Conservation (phyloP, 2,888 invertebrate species). For the Protonemura montana region DNA sequence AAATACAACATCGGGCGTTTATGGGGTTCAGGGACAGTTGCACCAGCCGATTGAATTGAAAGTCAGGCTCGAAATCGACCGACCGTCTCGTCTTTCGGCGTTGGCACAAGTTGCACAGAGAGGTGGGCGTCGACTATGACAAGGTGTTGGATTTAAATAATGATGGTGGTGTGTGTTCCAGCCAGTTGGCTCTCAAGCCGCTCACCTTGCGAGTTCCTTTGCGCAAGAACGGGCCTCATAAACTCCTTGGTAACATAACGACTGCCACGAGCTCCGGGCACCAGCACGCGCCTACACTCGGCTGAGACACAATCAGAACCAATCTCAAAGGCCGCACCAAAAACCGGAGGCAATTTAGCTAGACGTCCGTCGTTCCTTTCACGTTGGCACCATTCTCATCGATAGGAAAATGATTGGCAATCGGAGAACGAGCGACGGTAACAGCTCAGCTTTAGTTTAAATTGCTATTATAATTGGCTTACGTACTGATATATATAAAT, state of each 20-base stretch:
- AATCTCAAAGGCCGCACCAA: not conserved
- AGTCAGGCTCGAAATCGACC: no score
- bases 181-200: not conserved
- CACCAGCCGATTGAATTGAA: no score
- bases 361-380: not conserved
- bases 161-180: constrained; percentile 17
- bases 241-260: constrained; percentile 52
- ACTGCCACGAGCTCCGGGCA: constrained; percentile 52
- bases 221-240: constrained; percentile 50
- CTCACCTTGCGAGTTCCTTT: constrained; percentile 50
- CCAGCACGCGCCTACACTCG: constrained; percentile 56
- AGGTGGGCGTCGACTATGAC: constrained; percentile 15
- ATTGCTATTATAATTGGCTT: not conserved
- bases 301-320: constrained; percentile 52
- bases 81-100: no score
- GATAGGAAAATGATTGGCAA: not conserved
- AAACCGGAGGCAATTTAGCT: not conserved
- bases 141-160: not conserved
- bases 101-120: no score
- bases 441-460: not conserved
- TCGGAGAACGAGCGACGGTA: not conserved
- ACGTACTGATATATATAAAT: not conserved
- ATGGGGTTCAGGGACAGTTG: no score
- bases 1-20: no score
- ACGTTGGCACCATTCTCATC: not conserved